phyloP scores from a whole-genome alignment of 2,113 vertebrate genomes.

The Heteronetta atricapilla region DNA sequence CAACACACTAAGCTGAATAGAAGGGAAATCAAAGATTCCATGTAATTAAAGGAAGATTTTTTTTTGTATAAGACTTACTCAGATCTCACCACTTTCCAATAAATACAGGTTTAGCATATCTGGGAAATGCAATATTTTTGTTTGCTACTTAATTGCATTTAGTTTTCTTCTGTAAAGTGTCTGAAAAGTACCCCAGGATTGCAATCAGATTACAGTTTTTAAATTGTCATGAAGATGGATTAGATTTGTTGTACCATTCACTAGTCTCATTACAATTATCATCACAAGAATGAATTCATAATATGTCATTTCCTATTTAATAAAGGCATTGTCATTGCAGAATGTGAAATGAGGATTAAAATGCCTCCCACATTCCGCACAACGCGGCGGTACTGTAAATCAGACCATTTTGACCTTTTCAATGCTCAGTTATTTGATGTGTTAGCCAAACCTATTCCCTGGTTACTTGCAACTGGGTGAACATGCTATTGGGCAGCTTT shows the following conservation, averaged over 20 bases:
- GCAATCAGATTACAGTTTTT: constrained; percentile 37
- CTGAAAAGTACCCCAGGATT: constrained; percentile 21
- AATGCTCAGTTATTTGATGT: background rate
- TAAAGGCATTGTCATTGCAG: constrained; percentile 42
- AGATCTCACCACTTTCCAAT: background rate
- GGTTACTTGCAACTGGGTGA: background rate
- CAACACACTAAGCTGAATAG: background rate
- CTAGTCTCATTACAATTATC: constrained; percentile 68
- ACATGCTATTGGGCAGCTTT: background rate
- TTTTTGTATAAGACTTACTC: background rate
- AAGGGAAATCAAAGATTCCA: background rate
- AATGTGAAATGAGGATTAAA: constrained; percentile 30
- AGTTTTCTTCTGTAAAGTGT: background rate
- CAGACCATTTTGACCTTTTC: constrained; percentile 26
- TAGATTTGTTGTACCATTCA: constrained; percentile 66
- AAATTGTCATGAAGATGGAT: constrained; percentile 62
- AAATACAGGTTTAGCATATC: background rate
- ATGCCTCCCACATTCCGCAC: background rate
- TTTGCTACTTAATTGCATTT: background rate
- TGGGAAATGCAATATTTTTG: background rate
- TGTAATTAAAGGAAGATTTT: background rate
- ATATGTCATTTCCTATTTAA: constrained; percentile 68
- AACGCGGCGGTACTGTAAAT: constrained; percentile 6
- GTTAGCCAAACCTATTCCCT: background rate
- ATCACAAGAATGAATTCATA: constrained; percentile 66